Evolutionary conservation across 2,797 vertebrate genomes (phyloP).

Genomic region (Neomorphus geoffroyi): DNA sequence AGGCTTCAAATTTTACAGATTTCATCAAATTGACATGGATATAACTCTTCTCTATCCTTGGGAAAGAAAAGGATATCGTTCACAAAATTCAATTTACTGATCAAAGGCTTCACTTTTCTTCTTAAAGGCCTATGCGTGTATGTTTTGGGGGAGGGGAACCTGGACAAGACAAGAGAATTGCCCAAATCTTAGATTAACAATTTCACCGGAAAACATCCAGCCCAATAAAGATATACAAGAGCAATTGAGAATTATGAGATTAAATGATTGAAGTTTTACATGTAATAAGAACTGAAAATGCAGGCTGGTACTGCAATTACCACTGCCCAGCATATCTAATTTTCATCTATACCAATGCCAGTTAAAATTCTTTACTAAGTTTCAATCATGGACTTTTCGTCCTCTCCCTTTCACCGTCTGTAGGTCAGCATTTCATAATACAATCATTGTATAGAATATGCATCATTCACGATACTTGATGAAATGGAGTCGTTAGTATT

Average conservation of each 20-base stretch:
- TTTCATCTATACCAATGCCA: neutral
- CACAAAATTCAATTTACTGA: neutral
- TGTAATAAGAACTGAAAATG: neutral
- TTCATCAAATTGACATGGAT: neutral
- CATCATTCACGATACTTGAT: neutral
- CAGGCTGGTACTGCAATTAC: neutral
- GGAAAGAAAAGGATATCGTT: neutral
- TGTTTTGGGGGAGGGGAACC: neutral
- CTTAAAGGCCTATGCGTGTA: neutral
- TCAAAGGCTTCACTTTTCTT: neutral
- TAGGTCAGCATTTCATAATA: neutral
- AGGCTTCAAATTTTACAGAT: neutral
- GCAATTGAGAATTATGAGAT: neutral
- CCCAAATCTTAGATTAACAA: neutral
- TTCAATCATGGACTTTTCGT: neutral
- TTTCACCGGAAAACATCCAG: neutral
- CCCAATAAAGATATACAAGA: neutral
- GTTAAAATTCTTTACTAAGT: neutral
- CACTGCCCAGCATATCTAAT: neutral
- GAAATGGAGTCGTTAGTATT: neutral
- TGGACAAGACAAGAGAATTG: neutral
- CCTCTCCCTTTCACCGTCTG: neutral
- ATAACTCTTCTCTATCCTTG: neutral
- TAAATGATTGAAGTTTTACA: neutral
- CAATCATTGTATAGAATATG: rapidly evolving